Evolutionary conservation across 1,140 invertebrate species (phyloP), one percentile per base, ranked within the genome.

Genomic region (Brachionus plicatilis): DNA sequence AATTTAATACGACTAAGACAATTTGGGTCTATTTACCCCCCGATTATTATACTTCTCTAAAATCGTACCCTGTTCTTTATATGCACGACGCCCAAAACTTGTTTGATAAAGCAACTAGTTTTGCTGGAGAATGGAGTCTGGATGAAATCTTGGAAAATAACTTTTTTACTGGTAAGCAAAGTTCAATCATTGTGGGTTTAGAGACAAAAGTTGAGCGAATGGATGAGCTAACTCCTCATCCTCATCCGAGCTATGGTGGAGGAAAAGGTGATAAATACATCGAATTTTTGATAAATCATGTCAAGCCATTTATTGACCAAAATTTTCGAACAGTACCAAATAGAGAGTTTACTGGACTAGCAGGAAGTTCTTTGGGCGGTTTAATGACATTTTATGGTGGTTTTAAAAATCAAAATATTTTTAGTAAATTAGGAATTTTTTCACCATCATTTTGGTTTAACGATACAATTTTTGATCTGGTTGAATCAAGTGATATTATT

Each of bases 21-120:
- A 83, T 83, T 53, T 83, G 80, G 80, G 47, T 83, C n/a, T 83
- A 83, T 72, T n/a, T 83, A 29, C 80, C 80, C 9, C 56, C 29
- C 1, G 60, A 68, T 53, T 83, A 83, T 43, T 83, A 14, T 17
- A 83, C 60, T 20, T 66, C 56, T 33, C 9, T 70, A n/a, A 56
- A 68, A 53, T 56, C 24, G 12, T 83, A 83, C 20, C 60, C 80
- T 27, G 80, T 83, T 72, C 12, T 83, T 43, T 83, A 83, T 37
- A 68, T 68, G 56, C 60, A 72, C 37, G 80, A 83, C n/a, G 80
- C 41, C 37, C 80, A 83, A 33, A 83, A 83, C 50, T 72, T 83
- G 33, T 83, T 83, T 20, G 80, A 83, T 66, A 37, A 47, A 27
- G 29, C 45, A 3, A 56, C 47, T 60, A 68, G 56, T 50, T 83